Percentiles rank a stretch among this genome's conserved stretches.
Conservation (phyloP, 37 sponge, comb jelly and placozoan species). For the Beroe forskalii region DNA sequence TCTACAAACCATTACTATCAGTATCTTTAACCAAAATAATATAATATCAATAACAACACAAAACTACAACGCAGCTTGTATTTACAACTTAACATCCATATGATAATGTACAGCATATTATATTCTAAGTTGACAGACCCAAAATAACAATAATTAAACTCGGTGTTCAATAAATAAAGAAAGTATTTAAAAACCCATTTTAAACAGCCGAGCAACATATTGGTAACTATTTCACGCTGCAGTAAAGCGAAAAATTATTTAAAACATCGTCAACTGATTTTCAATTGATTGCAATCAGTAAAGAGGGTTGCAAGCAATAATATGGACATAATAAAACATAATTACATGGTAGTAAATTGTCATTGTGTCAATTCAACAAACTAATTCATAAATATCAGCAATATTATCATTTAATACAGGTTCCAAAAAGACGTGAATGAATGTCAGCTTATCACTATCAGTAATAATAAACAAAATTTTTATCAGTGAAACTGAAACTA, state of each 20-base stretch:
- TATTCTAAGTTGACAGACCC: not conserved
- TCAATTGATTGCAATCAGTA: no score
- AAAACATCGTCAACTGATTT: not conserved
- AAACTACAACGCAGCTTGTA: not conserved
- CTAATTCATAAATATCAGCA: no score
- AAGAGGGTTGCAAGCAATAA: not conserved
- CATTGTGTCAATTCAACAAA: no score
- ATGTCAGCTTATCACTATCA: no score
- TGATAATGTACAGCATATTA: not conserved
- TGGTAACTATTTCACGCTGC: not conserved
- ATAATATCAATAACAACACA: not conserved
- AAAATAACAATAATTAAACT: not conserved
- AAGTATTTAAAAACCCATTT: slow-evolving; percentile 43
- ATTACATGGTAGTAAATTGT: no score
- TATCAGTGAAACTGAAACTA: no score
- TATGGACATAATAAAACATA: not conserved
- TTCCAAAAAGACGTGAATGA: no score
- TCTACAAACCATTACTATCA: no score
- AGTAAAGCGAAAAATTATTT: no score
- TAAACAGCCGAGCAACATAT: not conserved
- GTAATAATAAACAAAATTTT: no score
- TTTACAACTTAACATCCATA: not conserved
- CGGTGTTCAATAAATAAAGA: slow-evolving; percentile 17
- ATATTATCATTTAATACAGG: no score
- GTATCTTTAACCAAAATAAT: not conserved